A percentile compares a stretch with the other conserved stretches of the same genome.
phyloP scores from a whole-genome alignment of 92 coral and sea anemone genomes.

The Anthopleura xanthogrammica region DNA sequence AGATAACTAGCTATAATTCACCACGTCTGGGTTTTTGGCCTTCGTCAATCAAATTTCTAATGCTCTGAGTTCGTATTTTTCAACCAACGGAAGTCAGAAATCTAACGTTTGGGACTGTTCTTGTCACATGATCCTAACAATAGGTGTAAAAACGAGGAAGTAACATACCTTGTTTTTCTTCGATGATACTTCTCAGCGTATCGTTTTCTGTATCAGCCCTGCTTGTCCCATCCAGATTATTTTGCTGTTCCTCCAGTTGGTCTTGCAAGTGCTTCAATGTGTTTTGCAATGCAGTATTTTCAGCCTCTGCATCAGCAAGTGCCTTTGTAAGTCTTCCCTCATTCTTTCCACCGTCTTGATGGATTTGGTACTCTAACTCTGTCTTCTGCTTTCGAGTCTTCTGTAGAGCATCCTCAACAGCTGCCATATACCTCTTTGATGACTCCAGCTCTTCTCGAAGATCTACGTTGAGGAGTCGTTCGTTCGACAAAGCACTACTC shows the following conservation, averaged over 20 bases:
- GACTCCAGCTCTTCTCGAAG: constrained; percentile 11
- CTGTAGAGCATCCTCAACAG: background rate
- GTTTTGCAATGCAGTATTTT: background rate
- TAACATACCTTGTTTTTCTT: no score
- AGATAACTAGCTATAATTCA: no score
- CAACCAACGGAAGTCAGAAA: no score
- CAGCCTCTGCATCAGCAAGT: background rate
- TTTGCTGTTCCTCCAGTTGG: background rate
- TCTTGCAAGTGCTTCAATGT: background rate
- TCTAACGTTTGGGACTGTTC: no score
- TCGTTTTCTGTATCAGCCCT: no score
- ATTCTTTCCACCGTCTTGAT: background rate
- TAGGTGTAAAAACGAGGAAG: no score
- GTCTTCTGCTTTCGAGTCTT: constrained; percentile 5
- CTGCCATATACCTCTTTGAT: background rate
- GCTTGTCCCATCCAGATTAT: background rate
- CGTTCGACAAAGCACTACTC: background rate
- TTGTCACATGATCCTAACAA: no score
- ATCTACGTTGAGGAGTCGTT: background rate
- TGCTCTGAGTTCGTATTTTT: no score
- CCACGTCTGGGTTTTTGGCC: no score
- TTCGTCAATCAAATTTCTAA: no score
- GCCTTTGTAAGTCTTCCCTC: background rate
- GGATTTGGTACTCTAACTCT: background rate
- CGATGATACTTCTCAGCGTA: no score